Conservation (phyloP, 2,888 invertebrate genomes). For the Drosophila monieri region DNA sequence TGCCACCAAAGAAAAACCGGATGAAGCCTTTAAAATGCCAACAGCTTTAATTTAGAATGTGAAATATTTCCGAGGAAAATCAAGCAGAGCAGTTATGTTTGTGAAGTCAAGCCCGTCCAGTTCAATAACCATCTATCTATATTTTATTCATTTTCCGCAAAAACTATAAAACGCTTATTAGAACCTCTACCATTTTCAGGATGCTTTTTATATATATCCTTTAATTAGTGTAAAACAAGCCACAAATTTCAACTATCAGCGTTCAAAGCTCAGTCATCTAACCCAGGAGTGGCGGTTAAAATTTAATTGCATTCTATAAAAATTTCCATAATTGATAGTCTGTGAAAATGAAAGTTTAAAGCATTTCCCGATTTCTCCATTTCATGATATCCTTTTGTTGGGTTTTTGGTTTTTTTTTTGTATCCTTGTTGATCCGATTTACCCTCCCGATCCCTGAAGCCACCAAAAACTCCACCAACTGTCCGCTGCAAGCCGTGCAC, state of each 20-base stretch:
- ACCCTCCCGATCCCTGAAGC: background rate
- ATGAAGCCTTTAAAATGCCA: background rate
- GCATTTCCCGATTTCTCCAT: constrained; percentile 19
- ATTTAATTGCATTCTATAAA: constrained; percentile 14
- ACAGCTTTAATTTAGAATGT: background rate
- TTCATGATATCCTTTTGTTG: constrained; percentile 14
- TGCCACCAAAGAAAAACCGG: background rate
- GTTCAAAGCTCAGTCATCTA: background rate
- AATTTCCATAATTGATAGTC: constrained; percentile 21
- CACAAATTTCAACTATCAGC: background rate
- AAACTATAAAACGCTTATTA: too few relatives aligned
- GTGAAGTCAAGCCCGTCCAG: background rate
- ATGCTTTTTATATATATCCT: background rate
- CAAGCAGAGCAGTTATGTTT: background rate
- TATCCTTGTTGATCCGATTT: constrained; percentile 10
- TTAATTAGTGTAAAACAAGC: constrained; percentile 1
- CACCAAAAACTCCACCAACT: constrained; percentile 10
- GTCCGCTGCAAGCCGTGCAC: constrained; percentile 24
- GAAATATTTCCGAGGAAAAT: background rate
- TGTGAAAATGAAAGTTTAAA: constrained; percentile 26
- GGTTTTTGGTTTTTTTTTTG: constrained; percentile 1
- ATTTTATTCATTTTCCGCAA: background rate
- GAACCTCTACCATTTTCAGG: background rate
- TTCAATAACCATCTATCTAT: background rate
- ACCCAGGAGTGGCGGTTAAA: background rate